phyloP scores from a whole-genome alignment of 2,113 vertebrate genomes.

The Chelonoidis abingdonii region DNA sequence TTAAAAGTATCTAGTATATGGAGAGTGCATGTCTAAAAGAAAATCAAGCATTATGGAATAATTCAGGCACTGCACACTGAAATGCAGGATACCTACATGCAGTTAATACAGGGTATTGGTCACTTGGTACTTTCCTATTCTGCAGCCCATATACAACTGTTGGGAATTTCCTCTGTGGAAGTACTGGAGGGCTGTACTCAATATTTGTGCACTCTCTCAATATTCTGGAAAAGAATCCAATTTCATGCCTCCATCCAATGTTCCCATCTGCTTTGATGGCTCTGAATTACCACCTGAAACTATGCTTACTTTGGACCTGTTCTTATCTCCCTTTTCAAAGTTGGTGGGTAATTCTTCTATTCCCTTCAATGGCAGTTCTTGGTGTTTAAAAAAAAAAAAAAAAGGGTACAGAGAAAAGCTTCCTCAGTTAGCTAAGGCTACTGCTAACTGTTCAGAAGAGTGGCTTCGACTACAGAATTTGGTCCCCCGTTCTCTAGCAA shows the following conservation, averaged over 20 bases:
- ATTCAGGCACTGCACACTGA: not conserved
- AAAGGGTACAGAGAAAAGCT: not conserved
- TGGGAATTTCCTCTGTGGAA: not conserved
- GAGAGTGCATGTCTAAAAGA: not conserved
- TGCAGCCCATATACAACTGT: not conserved
- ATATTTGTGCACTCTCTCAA: not conserved
- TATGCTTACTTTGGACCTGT: not conserved
- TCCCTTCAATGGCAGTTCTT: not conserved
- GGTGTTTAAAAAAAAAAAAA: not conserved
- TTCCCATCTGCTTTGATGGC: not conserved
- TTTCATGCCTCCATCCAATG: not conserved
- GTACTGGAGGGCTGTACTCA: not conserved
- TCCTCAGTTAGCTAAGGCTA: not conserved
- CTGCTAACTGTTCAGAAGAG: not conserved
- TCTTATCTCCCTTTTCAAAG: not conserved
- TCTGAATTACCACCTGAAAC: not conserved
- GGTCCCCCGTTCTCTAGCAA: fast-evolving
- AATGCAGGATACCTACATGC: not conserved
- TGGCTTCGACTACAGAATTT: not conserved
- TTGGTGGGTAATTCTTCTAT: not conserved
- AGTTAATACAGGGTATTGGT: not conserved
- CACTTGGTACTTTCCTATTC: not conserved
- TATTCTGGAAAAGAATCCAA: not conserved
- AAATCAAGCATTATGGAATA: not conserved
- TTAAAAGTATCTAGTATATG: not conserved